Conservation (phyloP, 2,113 vertebrate species). For the Lethenteron camtschaticum region DNA sequence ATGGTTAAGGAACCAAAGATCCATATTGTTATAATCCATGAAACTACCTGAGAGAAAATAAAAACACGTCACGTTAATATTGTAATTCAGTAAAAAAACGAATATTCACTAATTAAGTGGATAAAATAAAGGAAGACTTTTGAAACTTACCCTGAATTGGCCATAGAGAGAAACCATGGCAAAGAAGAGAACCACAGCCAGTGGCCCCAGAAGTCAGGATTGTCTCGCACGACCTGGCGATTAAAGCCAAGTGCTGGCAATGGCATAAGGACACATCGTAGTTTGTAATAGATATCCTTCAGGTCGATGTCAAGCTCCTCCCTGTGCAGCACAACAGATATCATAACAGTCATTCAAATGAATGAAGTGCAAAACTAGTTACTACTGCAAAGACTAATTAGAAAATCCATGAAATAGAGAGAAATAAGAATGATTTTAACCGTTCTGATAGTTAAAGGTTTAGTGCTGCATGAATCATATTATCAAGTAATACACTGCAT, state of each 20-base stretch:
- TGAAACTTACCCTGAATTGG: slow-evolving; percentile 65
- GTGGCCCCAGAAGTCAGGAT: slow-evolving; percentile 93
- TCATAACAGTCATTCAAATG: too few relatives aligned
- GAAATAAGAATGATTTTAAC: neutral
- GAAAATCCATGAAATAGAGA: neutral
- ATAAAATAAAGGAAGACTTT: neutral
- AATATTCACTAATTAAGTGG: slow-evolving; percentile 1
- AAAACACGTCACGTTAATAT: neutral
- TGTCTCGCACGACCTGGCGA: slow-evolving; percentile 87
- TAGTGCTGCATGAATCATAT: too few relatives aligned
- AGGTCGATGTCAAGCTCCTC: slow-evolving; percentile 89
- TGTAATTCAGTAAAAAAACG: neutral
- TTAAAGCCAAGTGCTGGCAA: slow-evolving; percentile 94
- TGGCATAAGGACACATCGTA: slow-evolving; percentile 92
- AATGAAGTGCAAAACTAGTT: neutral
- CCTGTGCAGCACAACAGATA: slow-evolving; percentile 19
- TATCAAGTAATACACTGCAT: too few relatives aligned
- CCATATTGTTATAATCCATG: slow-evolving; percentile 99
- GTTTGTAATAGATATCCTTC: slow-evolving; percentile 98
- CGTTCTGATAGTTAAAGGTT: neutral
- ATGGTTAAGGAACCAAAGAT: slow-evolving; percentile 93
- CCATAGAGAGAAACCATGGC: slow-evolving; percentile 97
- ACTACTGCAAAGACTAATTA: neutral
- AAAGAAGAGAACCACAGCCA: slow-evolving; percentile 85
- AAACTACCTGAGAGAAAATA: slow-evolving; percentile 47